These are phyloP conservation scores for Zootoca vivipara DNA, from an alignment of 2,113 vertebrate genomes.

Conservation along the genomic window DNA sequence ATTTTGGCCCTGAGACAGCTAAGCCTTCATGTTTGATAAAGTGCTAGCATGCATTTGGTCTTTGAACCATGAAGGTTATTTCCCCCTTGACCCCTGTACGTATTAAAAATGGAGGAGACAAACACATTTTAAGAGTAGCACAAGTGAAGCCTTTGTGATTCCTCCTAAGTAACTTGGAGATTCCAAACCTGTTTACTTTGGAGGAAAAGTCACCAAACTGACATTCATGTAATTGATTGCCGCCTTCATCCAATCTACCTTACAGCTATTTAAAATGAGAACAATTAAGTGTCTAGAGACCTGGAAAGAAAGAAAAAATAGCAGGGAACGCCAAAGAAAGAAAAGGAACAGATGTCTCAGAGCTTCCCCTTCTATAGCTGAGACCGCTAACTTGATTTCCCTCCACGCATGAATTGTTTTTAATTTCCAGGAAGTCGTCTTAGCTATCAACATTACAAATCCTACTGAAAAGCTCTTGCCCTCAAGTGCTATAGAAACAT, in stretches of 20 bases:
- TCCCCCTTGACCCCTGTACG: not conserved
- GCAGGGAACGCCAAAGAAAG: not conserved
- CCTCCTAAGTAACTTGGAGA: not conserved
- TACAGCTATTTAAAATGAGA: conserved; percentile 22
- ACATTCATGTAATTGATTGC: not conserved
- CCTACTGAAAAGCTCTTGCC: conserved; percentile 25
- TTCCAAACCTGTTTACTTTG: not conserved
- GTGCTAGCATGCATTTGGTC: not conserved
- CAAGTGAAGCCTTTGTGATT: not conserved
- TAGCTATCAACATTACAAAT: conserved; percentile 34
- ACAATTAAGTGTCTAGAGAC: not conserved
- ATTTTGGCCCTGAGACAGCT: not conserved
- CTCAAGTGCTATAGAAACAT: conserved; percentile 15
- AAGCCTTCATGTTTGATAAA: not conserved
- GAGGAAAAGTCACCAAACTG: conserved; percentile 1
- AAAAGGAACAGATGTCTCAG: conserved; percentile 25
- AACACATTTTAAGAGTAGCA: not conserved
- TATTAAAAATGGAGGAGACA: not conserved
- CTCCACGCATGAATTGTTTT: conserved; percentile 15
- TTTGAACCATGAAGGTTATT: not conserved
- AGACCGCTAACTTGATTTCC: conserved; percentile 11
- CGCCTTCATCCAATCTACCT: conserved; percentile 19
- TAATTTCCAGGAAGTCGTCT: conserved; percentile 14
- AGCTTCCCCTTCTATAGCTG: conserved; percentile 30
- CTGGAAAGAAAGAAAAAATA: not conserved